phyloP scores from a whole-genome alignment of 2,797 vertebrate genomes.

The Leuciscus waleckii region DNA sequence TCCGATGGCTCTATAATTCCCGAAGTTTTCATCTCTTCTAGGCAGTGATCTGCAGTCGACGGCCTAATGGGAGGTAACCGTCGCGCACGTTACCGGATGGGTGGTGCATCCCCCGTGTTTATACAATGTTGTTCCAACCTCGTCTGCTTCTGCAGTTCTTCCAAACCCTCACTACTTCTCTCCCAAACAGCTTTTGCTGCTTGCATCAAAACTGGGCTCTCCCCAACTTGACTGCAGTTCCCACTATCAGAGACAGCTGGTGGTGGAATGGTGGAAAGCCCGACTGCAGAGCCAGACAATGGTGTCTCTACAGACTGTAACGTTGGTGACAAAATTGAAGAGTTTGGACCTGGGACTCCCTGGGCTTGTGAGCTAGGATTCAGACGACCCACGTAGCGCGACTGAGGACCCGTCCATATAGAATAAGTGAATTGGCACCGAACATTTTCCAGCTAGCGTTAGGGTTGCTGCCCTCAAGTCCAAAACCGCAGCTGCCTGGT shows the following conservation, averaged over 20 bases:
- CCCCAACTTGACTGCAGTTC: too few species aligned
- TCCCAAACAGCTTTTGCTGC: too few species aligned
- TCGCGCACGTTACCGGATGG: background rate
- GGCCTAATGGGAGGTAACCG: background rate
- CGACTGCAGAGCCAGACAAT: background rate
- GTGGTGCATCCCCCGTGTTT: background rate
- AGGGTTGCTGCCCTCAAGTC: too few species aligned
- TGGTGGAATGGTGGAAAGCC: background rate
- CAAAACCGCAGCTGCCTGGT: too few species aligned
- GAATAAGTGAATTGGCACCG: background rate
- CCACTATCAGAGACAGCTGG: too few species aligned
- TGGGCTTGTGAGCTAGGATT: background rate
- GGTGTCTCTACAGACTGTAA: background rate
- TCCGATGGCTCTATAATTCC: too few species aligned
- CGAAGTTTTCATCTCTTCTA: too few species aligned
- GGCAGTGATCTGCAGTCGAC: background rate
- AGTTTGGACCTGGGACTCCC: background rate
- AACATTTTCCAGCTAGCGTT: too few species aligned
- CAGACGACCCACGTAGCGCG: background rate
- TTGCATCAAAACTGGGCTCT: too few species aligned
- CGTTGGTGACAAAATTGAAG: background rate
- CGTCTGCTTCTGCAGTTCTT: background rate
- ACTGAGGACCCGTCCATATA: background rate
- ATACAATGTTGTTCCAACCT: background rate
- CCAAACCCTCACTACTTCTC: background rate